Conservation (phyloP, 1,140 invertebrate species). For the Drosophila serrata region DNA sequence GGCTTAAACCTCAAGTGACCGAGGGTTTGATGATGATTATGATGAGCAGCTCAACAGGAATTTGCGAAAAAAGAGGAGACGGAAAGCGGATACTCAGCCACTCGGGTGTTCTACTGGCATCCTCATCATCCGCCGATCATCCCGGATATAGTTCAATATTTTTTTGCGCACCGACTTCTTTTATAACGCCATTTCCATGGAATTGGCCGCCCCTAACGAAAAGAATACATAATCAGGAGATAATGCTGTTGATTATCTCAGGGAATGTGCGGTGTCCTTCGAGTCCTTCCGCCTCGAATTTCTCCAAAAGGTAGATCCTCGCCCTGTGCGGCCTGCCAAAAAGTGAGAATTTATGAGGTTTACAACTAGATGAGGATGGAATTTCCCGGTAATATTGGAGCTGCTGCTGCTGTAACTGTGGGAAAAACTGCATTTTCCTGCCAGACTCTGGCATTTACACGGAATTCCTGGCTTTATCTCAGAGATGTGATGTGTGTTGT, state of each 20-base stretch:
- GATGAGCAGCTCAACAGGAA: conserved; percentile 47
- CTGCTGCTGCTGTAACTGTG: conserved; percentile 35
- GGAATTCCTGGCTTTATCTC: conserved; percentile 26
- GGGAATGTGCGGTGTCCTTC: conserved; percentile 67
- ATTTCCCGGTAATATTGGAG: conserved; percentile 41
- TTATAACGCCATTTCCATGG: conserved; percentile 73
- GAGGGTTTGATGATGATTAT: conserved; percentile 73
- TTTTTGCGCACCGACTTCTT: conserved; percentile 53
- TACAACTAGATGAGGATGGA: conserved; percentile 7
- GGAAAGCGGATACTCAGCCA: conserved; percentile 78
- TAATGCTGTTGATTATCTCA: conserved; percentile 81
- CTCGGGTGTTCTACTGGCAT: conserved; percentile 64
- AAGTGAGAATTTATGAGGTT: conserved; percentile 55
- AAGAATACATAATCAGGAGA: conserved; percentile 72
- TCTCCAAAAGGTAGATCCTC: conserved; percentile 42
- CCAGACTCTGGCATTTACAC: conserved; percentile 28
- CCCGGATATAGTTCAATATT: conserved; percentile 80
- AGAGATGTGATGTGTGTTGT: conserved; percentile 46
- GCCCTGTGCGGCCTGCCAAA: conserved; percentile 68
- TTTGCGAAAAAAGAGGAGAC: conserved; percentile 61
- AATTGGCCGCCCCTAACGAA: conserved; percentile 51
- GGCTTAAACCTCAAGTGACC: conserved; percentile 81
- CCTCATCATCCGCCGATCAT: conserved; percentile 78
- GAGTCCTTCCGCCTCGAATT: conserved; percentile 70
- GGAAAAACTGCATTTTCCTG: conserved; percentile 46